Evolutionary conservation across 1,140 invertebrate genomes (phyloP), one percentile per base, ranked within the genome.

Genomic region (Geopemphigus sp.): DNA sequence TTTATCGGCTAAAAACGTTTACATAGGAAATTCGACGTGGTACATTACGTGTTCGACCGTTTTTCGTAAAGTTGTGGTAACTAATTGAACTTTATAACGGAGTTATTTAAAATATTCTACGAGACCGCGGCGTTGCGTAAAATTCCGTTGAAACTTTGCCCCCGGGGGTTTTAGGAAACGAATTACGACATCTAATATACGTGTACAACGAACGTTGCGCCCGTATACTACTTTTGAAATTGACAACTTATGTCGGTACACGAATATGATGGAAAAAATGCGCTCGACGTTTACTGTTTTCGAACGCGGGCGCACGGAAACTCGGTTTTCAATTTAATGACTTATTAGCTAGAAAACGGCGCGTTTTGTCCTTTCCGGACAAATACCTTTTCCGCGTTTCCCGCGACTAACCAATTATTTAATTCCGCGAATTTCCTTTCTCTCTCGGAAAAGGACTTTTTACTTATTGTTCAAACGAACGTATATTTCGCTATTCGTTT

Each of bases 21-120:
- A 47, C 45, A 22, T 47, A 24, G 32, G 47, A 68, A 39, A 39
- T 39, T 39, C 32, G 8, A 8, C 47, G 26, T 19, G 26, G 66
- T 47, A 47, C 24, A 68, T 68, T 50, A 50, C 24, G 26, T 47
- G 50, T 68, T 68, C 47, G 17, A 68, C 45, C 24, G 24, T 68
- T 39, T n/a, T 68, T 50, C 1, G 45, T 14, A 24, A 68, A 68
- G 22, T 47, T 68, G 47, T 50, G 19, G 66, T 50, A 50, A 68
- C 24, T 68, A 68, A 47, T 68, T 68, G 66, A 68, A 50, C 66
- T 68, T 39, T 26, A 68, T 68, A 68, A 68, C 50, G 6, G 45
- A 68, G 66, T 68, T 68, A 68, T 68, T 68, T 68, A 50, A 68
- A 68, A 68, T 68, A 68, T 47, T 66, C 50, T 50, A 50, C 2